Percentiles rank a stretch among this genome's conserved stretches.
Conservation (phyloP, 1,140 invertebrate genomes). For the Camponotus floridanus region DNA sequence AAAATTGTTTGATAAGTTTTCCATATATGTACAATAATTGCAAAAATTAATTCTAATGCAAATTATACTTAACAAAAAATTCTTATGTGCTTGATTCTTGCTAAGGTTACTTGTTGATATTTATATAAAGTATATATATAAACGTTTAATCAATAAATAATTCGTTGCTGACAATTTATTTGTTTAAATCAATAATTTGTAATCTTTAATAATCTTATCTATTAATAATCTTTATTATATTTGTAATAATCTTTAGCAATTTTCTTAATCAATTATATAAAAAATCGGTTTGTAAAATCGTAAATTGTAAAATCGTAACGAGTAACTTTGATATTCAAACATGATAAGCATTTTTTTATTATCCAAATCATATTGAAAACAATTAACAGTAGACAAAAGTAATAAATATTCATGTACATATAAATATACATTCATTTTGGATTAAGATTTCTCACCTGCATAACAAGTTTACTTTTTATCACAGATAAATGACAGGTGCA, state of each 20-base stretch:
- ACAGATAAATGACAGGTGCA: slow-evolving; percentile 49
- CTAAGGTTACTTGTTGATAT: not conserved
- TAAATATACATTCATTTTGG: not conserved
- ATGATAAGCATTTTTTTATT: not conserved
- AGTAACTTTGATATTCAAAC: slow-evolving; percentile 1
- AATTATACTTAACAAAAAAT: not conserved
- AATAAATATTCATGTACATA: not conserved
- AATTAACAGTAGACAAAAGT: slow-evolving; percentile 13
- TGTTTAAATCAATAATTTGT: not conserved
- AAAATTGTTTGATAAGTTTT: slow-evolving; percentile 4
- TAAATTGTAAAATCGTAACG: not conserved
- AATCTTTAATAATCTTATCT: too few relatives aligned
- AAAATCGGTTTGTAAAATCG: not conserved
- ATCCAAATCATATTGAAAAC: not conserved
- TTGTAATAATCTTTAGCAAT: not conserved
- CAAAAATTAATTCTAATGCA: not conserved
- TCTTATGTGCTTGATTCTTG: not conserved
- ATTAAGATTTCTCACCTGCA: slow-evolving; percentile 7
- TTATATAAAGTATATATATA: too few relatives aligned
- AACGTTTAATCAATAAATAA: not conserved
- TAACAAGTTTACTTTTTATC: slow-evolving; percentile 72
- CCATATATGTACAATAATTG: not conserved
- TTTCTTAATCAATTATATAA: not conserved
- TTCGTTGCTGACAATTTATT: not conserved
- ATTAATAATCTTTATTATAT: too few relatives aligned